Base-by-base conservation (phyloP, 2,797 vertebrate species). In the Poeciliopsis turneri region DNA sequence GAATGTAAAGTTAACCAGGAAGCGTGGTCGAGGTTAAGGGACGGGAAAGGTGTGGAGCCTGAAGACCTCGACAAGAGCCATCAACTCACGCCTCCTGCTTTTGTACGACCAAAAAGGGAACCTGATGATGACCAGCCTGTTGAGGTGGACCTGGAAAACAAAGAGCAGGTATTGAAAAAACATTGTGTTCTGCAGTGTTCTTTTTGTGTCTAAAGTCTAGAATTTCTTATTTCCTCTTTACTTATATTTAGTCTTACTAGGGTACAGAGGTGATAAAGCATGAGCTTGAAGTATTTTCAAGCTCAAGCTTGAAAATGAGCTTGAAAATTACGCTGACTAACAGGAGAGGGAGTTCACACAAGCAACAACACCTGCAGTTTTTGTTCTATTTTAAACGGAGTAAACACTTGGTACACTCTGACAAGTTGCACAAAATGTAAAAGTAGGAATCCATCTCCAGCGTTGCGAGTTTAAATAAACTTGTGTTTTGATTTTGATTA, bases 31-130 rank as follows among this genome's bases (percentile, higher is more conserved):
- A 95, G 97, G 86, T 95, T 99, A 82, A 93, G 98, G 36, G 97
- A 99, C 0, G 98, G 98, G 4, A 97, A 97, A 68, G 98, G 98
- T 0, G 95, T 98, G 72, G 98, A 99, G 89, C 98, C 98, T 0
- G 98, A 99, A 83, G 98, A 99, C 23, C 95, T 99, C 1, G 96
- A 98, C 47, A 96, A 96, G 81, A 95, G 93, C 78, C 96, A 95
- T 87, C 96, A 96, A 85, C 97, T 99, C 87, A 97, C 95, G 0
- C 97, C 97, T 0, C 98, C 97, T 0, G 95, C 98, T 6, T 98
- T 97, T 61, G 95, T 97, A 75, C 95, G 98, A 53, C 97, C 98
- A 68, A 97, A 97, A 74, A 93, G 97, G 78, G 96, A 97, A 76
- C 89, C 97, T 2, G 92, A 96, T 0, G 97, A 98, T 0, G 97